These are phyloP conservation scores for Holacanthus passer DNA, from an alignment of 2,113 vertebrate genomes.

Conservation along the genomic window DNA sequence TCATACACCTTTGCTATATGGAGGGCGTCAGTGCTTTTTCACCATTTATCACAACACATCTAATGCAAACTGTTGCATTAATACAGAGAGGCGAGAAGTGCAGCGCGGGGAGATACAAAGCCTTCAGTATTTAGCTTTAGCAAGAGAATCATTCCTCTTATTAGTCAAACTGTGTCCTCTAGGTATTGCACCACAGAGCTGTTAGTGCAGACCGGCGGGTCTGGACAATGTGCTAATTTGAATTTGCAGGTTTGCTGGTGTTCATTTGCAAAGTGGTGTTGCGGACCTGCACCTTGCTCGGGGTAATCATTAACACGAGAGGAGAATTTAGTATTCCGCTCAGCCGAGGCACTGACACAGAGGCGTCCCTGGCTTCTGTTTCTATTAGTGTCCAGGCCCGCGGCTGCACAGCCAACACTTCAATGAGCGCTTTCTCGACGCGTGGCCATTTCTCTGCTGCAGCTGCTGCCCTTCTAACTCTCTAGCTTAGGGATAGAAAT, in stretches of 20 bases:
- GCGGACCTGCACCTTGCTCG: conserved; percentile 68
- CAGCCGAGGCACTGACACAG: conserved; percentile 64
- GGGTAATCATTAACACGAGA: conserved; percentile 78
- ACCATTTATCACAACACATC: conserved; percentile 59
- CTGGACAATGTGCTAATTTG: conserved; percentile 67
- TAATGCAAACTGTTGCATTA: conserved; percentile 45
- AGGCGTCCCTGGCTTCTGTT: conserved; percentile 75
- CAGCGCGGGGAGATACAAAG: conserved; percentile 18
- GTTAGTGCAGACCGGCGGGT: conserved; percentile 30
- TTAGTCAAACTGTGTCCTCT: conserved; percentile 61
- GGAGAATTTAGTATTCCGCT: conserved; percentile 73
- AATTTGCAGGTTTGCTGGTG: conserved; percentile 69
- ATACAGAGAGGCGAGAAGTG: background rate
- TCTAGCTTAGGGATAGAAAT: conserved; percentile 70
- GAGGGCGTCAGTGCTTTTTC: conserved; percentile 44
- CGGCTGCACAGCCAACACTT: conserved; percentile 72
- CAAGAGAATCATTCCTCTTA: conserved; percentile 35
- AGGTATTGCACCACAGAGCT: conserved; percentile 29
- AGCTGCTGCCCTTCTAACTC: conserved; percentile 71
- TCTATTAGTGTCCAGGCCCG: conserved; percentile 75
- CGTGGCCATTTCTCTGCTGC: conserved; percentile 64
- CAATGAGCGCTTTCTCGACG: conserved; percentile 64
- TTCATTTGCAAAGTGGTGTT: conserved; percentile 73
- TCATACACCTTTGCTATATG: conserved; percentile 61
- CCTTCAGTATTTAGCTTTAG: conserved; percentile 26